Base-by-base conservation (phyloP, 2,797 vertebrate species). In the Coranthus polyacanthus region DNA sequence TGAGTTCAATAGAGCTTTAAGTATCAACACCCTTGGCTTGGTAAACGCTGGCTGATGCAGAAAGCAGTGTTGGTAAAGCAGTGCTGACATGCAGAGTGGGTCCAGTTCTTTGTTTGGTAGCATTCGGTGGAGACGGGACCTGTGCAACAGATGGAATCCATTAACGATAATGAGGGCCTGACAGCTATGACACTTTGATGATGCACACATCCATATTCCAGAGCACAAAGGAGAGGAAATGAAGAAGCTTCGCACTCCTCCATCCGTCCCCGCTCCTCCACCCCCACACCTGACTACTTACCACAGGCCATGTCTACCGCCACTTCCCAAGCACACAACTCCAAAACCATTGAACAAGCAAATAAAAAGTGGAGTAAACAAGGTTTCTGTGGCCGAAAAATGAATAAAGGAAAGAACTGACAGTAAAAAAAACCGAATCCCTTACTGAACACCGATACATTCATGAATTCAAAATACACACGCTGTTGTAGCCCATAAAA, bases 151-250 rank as follows among this genome's bases (percentile, higher is more conserved):
- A 91, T 90, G 90, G 86, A 83, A 85, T 88, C 87, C 82, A 91
- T 92, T 91, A 90, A 90, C 84, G 83, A 75, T 87, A 91, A 91
- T 85, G 89, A 92, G 78, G 75, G 73, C 74, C 67, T 90, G 88
- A 91, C 89, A 90, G 92, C 87, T 85, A 86, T 72, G 77, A 87
- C 85, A 90, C 91, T 92, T 92, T 92, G 90, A 93, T 92, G 89
- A 90, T 84, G 86, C 84, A 90, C 79, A 86, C 79, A 82, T 90
- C 86, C 83, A 87, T 92, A 88, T 92, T 93, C 59, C 81, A 81
- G 69, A 83, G 86, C 88, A 92, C 85, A 89, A 91, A 91, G 82
- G 80, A 87, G 82, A 92, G 91, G 83, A 92, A 90, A 92, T 90
- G 86, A 93, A 90, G 87, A 89, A 88, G 82, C 60, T 71, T 84